Evolutionary conservation across 2,113 vertebrate species (phyloP).

Genomic region (Carollia perspicillata): DNA sequence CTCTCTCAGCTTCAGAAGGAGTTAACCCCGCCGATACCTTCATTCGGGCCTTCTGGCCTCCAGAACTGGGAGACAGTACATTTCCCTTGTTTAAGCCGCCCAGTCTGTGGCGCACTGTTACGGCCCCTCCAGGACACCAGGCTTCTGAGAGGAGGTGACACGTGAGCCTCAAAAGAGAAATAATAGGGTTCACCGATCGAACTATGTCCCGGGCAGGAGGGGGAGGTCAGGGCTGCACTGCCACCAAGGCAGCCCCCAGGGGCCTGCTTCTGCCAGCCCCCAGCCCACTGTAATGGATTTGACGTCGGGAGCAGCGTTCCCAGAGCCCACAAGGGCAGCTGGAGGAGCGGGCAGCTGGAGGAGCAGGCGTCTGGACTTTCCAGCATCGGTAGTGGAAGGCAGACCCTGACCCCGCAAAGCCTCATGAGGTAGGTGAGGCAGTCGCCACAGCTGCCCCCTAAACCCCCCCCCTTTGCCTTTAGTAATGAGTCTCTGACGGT

Average conservation of each 20-base stretch:
- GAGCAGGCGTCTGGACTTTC: background rate
- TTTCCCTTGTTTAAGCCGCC: no score
- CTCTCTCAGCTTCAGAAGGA: background rate
- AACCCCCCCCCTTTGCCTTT: background rate
- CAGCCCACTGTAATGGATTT: background rate
- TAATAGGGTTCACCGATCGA: background rate
- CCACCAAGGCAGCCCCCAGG: background rate
- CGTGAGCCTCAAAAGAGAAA: background rate
- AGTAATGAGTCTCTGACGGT: background rate
- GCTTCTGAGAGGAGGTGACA: background rate
- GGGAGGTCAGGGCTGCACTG: background rate
- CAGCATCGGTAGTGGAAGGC: background rate
- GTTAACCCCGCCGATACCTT: background rate
- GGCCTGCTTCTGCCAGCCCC: background rate
- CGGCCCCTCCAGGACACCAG: background rate
- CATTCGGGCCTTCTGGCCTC: background rate
- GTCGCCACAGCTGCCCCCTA: no score
- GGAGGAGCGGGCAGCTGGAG: background rate
- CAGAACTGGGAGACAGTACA: background rate
- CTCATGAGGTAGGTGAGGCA: background rate
- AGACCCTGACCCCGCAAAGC: no score
- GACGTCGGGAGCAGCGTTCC: background rate
- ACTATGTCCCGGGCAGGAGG: background rate
- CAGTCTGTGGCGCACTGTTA: no score
- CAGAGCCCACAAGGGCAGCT: background rate